A percentile compares a stretch with the other conserved stretches of the same genome.
Evolutionary conservation across 2,888 invertebrate genomes (phyloP).

Genomic region (Sphecodes monilicornis): DNA sequence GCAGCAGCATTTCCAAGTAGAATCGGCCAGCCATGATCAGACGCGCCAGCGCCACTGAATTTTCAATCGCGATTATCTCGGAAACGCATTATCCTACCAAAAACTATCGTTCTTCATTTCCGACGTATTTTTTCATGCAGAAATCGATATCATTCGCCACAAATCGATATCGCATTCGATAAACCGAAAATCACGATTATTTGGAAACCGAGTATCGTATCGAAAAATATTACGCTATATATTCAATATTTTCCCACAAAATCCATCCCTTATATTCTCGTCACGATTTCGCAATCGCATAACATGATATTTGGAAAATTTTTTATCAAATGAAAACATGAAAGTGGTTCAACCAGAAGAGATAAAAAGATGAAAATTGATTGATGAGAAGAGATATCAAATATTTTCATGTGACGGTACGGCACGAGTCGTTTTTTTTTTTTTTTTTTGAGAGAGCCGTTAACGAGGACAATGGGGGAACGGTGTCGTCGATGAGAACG

Average conservation of each 20-base stretch:
- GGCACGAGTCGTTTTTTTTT: not conserved
- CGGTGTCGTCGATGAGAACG: constrained; percentile 23
- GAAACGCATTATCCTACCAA: not conserved
- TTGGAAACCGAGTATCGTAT: too few species aligned
- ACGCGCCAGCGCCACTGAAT: not conserved
- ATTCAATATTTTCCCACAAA: not conserved
- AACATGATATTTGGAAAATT: not conserved
- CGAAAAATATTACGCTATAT: not conserved
- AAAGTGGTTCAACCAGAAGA: not conserved
- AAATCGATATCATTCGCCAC: not conserved
- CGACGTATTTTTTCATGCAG: not conserved
- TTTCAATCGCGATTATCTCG: not conserved
- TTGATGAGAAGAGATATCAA: not conserved
- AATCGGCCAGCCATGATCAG: not conserved
- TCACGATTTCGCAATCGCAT: not conserved
- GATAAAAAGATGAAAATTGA: not conserved
- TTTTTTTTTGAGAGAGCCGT: constrained; percentile 6
- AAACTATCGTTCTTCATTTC: not conserved
- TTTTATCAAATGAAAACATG: not conserved
- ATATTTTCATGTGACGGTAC: not conserved
- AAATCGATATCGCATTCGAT: not conserved
- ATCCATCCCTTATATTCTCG: not conserved
- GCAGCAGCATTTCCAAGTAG: not conserved
- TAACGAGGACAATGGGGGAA: constrained; percentile 40
- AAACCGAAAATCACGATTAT: not conserved